Conservation (phyloP, 2,797 vertebrate species). For the Brachyrhaphis roseni region DNA sequence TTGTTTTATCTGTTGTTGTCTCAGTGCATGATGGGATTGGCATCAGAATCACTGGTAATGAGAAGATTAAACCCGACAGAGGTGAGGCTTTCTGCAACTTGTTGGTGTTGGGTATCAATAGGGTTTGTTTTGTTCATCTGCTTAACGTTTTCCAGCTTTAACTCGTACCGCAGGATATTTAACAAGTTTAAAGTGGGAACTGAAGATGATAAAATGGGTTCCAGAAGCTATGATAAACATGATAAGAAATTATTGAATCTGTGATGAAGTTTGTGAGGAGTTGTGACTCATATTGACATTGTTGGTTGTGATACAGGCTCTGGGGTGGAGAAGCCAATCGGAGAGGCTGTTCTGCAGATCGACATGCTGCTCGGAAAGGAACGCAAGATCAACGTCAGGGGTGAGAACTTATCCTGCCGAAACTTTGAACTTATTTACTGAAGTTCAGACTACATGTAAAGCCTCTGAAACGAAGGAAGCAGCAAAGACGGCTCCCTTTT, state of each 20-base stretch:
- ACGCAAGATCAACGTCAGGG: slow-evolving; percentile 92
- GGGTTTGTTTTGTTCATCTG: not conserved
- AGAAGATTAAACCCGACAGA: slow-evolving; percentile 90
- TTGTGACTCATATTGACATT: not conserved
- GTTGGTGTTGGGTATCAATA: not conserved
- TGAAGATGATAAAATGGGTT: slow-evolving; percentile 2
- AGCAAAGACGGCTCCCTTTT: not conserved
- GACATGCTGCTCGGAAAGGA: slow-evolving; percentile 89
- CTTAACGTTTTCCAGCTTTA: too few species aligned
- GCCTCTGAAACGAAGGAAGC: not conserved
- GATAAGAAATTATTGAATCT: not conserved
- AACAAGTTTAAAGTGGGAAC: slow-evolving; percentile 4
- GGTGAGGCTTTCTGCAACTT: slow-evolving; percentile 77
- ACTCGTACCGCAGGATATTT: not conserved
- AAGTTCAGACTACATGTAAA: not conserved
- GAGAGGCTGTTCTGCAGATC: slow-evolving; percentile 92
- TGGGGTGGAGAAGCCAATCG: slow-evolving; percentile 90
- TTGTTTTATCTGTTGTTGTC: slow-evolving; percentile 1
- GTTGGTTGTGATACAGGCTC: slow-evolving; percentile 78
- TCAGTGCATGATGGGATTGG: slow-evolving; percentile 96
- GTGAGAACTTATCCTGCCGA: slow-evolving; percentile 64
- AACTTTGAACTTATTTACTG: not conserved
- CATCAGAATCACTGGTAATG: slow-evolving; percentile 91
- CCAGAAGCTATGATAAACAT: not conserved
- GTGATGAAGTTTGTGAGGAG: not conserved